Conservation (phyloP, 2,888 invertebrate genomes). For the Noctua janthe region DNA sequence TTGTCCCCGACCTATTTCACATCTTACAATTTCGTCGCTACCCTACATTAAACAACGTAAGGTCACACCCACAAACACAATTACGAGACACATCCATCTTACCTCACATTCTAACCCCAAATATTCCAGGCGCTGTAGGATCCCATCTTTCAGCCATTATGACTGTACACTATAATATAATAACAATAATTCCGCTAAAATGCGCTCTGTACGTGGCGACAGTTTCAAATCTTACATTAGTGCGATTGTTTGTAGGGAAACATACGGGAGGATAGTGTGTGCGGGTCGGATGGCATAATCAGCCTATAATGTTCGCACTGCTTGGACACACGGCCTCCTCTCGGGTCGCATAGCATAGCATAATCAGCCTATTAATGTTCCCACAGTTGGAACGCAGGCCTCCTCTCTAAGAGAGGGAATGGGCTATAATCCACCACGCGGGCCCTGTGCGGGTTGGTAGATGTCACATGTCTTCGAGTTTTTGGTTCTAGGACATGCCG, state of each 20-base stretch:
- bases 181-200: slow-evolving; percentile 70
- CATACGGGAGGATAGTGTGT: slow-evolving; percentile 47
- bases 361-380: no score
- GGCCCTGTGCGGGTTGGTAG: no score
- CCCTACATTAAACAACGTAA: background rate
- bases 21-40: background rate
- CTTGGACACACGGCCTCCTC: no score
- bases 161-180: slow-evolving; percentile 52
- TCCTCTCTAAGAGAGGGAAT: no score
- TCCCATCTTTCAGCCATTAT: slow-evolving; percentile 39
- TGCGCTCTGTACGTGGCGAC: slow-evolving; percentile 61
- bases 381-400: no score
- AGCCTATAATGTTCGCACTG: no score
- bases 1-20: background rate
- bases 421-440: no score
- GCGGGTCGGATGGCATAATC: background rate
- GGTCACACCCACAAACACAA: slow-evolving; percentile 15
- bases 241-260: slow-evolving; percentile 64
- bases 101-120: slow-evolving; percentile 31
- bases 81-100: slow-evolving; percentile 33
- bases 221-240: slow-evolving; percentile 73
- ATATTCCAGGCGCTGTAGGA: slow-evolving; percentile 20
- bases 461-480: no score
- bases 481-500: no score
- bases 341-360: background rate